These are phyloP conservation scores for Folsomia candida DNA, from an alignment of 2,888 invertebrate species.

Conservation along the genomic window DNA sequence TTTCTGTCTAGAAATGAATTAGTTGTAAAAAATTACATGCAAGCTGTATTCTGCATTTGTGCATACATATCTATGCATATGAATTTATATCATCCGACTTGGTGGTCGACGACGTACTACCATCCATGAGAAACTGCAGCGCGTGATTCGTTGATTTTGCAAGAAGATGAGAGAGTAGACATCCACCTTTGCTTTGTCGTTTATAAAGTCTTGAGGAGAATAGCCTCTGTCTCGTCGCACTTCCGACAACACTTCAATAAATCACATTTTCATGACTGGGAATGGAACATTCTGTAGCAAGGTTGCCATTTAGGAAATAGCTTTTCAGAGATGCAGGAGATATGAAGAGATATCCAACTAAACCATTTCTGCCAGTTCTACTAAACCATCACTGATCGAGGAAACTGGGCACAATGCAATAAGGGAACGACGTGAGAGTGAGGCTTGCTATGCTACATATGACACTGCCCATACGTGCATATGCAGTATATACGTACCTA, in stretches of 20 bases:
- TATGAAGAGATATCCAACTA: not conserved
- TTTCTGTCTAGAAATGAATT: not conserved
- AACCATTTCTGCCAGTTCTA: not conserved
- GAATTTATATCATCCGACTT: constrained; percentile 1
- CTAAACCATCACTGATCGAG: not conserved
- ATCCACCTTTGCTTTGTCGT: constrained; percentile 3
- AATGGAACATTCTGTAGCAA: not conserved
- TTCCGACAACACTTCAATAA: constrained; percentile 14
- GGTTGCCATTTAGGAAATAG: not conserved
- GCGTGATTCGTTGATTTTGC: not conserved
- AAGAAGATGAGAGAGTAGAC: not conserved
- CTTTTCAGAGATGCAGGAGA: not conserved
- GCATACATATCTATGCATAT: not conserved
- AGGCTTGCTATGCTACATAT: too few relatives aligned
- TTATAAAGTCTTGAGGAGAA: not conserved
- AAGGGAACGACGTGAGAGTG: too few relatives aligned
- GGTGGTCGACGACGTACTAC: not conserved
- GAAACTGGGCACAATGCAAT: too few relatives aligned
- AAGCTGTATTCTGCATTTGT: not conserved
- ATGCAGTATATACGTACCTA: too few relatives aligned
- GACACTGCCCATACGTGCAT: not conserved
- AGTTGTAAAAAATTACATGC: not conserved
- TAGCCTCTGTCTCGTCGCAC: constrained; percentile 14
- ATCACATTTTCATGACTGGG: constrained; percentile 8
- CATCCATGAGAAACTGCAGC: not conserved